Evolutionary conservation across 1,140 invertebrate genomes (phyloP).

Genomic region (Leptinotarsa lineolata): DNA sequence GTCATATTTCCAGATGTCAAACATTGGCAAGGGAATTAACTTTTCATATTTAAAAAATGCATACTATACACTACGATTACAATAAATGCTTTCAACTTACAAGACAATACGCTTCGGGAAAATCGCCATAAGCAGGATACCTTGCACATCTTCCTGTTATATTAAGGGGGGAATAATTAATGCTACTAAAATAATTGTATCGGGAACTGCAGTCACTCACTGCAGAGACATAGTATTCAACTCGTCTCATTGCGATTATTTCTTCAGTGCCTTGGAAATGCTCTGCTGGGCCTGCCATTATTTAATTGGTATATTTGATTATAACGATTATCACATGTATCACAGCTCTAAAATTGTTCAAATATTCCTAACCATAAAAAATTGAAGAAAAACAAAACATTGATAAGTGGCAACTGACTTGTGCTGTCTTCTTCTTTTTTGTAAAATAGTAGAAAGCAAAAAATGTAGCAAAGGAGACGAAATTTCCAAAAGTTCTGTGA

Average conservation of each 20-base stretch:
- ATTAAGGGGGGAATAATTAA: constrained; percentile 87
- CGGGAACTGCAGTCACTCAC: constrained; percentile 86
- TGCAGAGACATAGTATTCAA: constrained; percentile 70
- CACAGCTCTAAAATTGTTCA: no score
- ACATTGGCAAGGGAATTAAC: background rate
- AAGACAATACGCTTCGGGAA: constrained; percentile 86
- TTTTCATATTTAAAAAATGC: no score
- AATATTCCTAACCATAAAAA: no score
- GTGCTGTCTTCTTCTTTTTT: no score
- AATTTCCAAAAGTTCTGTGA: no score
- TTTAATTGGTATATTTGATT: no score
- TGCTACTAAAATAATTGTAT: constrained; percentile 84
- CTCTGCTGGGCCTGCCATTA: background rate
- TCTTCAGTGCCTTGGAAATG: constrained; percentile 31
- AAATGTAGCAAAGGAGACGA: no score
- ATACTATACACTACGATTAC: no score
- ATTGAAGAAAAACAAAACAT: no score
- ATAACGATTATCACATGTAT: no score
- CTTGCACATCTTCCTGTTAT: constrained; percentile 80
- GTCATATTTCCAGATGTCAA: background rate
- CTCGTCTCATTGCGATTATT: constrained; percentile 47
- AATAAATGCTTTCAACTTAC: constrained; percentile 59
- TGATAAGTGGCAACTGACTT: no score
- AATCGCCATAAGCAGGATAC: constrained; percentile 88
- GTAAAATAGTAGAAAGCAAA: no score